Percentiles rank a stretch among this genome's conserved stretches.
Conservation (phyloP, 2,797 vertebrate species). For the Phataginus tricuspis region DNA sequence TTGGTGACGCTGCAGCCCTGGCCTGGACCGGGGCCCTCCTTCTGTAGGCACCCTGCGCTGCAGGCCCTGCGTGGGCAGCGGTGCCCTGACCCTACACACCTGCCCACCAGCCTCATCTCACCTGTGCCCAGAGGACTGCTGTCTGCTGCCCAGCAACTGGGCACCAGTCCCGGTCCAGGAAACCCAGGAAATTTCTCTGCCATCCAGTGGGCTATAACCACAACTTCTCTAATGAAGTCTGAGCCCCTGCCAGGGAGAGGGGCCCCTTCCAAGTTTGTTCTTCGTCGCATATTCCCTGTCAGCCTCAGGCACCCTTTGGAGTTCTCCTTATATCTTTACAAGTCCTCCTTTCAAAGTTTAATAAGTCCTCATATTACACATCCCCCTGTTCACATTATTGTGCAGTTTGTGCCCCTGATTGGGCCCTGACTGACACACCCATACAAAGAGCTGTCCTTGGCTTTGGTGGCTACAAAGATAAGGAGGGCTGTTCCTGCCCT, state of each 20-base stretch:
- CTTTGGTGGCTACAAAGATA: neutral
- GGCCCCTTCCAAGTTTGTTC: neutral
- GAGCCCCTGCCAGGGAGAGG: neutral
- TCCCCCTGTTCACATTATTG: neutral
- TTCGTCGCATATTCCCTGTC: neutral
- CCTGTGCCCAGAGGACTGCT: neutral
- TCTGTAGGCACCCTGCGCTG: neutral
- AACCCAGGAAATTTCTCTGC: neutral
- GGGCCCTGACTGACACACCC: neutral
- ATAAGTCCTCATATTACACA: neutral
- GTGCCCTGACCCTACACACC: neutral
- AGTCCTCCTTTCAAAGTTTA: neutral
- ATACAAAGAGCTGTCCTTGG: neutral
- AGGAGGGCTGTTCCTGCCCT: neutral
- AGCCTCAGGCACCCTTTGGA: neutral
- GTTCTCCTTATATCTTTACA: neutral
- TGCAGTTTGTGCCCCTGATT: neutral
- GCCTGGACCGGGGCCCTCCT: neutral
- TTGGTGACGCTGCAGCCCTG: neutral
- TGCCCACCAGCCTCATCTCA: neutral
- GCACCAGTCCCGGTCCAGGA: neutral
- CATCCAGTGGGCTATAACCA: neutral
- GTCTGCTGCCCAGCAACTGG: neutral
- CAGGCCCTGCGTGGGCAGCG: neutral
- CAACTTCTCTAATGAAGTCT: neutral